Evolutionary conservation across 2,797 vertebrate genomes (phyloP).

Genomic region (Melanotaenia pygmaea): DNA sequence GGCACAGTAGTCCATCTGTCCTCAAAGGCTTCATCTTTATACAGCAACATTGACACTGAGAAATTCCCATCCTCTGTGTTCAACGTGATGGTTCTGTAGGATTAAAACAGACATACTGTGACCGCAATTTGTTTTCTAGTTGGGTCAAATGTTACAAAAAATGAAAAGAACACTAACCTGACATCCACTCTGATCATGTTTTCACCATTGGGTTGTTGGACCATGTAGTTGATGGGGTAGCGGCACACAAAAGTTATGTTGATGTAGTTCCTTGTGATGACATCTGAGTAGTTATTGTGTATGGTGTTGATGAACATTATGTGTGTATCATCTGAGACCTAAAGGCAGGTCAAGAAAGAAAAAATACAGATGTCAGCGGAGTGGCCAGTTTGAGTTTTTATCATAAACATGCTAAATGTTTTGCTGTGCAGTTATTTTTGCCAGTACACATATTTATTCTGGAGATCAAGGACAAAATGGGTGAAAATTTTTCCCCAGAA

Average conservation of each 20-base stretch:
- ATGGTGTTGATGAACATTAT: constrained; percentile 86
- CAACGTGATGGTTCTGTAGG: constrained; percentile 80
- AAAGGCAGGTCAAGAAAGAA: constrained; percentile 18
- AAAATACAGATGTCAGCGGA: neutral
- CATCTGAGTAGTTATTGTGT: constrained; percentile 81
- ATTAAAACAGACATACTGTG: neutral
- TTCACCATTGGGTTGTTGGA: constrained; percentile 79
- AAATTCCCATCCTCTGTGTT: constrained; percentile 87
- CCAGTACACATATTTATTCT: neutral
- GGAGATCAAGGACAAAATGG: too few species aligned
- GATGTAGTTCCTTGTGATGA: constrained; percentile 83
- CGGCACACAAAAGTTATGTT: constrained; percentile 86
- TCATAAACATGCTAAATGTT: neutral
- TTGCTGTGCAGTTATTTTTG: neutral
- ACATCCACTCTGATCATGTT: constrained; percentile 83
- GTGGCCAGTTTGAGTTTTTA: neutral
- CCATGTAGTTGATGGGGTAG: constrained; percentile 84
- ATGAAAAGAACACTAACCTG: constrained; percentile 56
- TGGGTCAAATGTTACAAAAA: neutral
- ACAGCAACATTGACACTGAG: constrained; percentile 83
- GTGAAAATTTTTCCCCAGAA: too few species aligned
- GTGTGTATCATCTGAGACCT: constrained; percentile 81
- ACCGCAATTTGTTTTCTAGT: neutral
- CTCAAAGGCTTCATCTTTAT: constrained; percentile 83
- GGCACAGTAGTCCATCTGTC: constrained; percentile 82